These are phyloP conservation scores for Pseudomugil gertrudae DNA, from an alignment of 2,797 vertebrate species.

Conservation along the genomic window DNA sequence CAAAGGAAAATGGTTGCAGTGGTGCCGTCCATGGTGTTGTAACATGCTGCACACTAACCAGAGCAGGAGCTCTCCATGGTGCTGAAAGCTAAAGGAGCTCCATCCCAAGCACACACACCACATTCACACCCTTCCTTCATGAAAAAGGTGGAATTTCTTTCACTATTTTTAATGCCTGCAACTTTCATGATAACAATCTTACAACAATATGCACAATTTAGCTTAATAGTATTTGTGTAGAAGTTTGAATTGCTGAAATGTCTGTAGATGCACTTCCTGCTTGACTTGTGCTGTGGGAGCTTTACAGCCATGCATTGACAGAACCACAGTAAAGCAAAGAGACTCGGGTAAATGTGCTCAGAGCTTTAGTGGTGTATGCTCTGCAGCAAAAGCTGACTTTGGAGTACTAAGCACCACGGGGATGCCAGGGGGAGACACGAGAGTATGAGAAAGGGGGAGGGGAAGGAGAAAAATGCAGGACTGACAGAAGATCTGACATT, in stretches of 20 bases:
- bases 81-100: constrained; percentile 20
- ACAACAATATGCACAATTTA: constrained; percentile 1
- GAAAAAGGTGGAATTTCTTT: constrained; percentile 1
- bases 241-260: constrained; percentile 19
- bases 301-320: constrained; percentile 74
- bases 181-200: not conserved
- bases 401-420: constrained; percentile 64
- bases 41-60: constrained; percentile 12
- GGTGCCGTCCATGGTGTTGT: constrained; percentile 44
- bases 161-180: constrained; percentile 14
- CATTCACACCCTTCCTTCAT: not conserved
- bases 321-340: constrained; percentile 68
- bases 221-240: constrained; percentile 15
- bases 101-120: not conserved
- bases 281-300: constrained; percentile 31
- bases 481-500: constrained; percentile 66
- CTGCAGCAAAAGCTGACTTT: constrained; percentile 74
- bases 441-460: constrained; percentile 54
- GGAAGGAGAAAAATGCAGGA: constrained; percentile 10
- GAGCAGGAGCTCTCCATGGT: constrained; percentile 26
- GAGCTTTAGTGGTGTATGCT: constrained; percentile 71
- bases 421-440: constrained; percentile 65
- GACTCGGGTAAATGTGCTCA: constrained; percentile 72
- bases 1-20: not conserved
- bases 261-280: constrained; percentile 33